Conservation (phyloP, 2,888 invertebrate genomes). For the Andricus quercusramuli region DNA sequence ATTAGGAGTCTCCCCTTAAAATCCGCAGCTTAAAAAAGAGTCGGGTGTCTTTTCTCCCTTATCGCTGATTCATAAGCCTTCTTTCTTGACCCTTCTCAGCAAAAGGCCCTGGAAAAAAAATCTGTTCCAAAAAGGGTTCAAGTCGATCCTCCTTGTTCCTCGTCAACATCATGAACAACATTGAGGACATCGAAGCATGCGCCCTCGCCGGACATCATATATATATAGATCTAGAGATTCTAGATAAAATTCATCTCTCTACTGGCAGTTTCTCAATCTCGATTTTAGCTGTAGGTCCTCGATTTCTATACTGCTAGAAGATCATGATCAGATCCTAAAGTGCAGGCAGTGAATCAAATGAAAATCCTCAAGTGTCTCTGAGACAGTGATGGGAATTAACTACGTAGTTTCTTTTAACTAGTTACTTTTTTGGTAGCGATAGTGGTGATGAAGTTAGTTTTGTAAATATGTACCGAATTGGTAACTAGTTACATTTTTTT, state of each 20-base stretch:
- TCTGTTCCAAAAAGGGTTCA: conserved; percentile 1
- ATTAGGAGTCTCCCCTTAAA: neutral
- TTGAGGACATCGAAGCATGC: conserved; percentile 17
- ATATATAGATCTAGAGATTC: neutral
- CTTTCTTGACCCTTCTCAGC: neutral
- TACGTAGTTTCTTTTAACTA: no score
- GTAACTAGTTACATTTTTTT: no score
- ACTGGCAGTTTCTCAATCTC: neutral
- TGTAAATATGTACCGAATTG: no score
- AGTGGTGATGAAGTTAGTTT: no score
- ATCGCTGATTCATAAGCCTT: neutral
- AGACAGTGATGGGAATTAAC: no score
- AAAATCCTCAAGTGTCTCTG: neutral
- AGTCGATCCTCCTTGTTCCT: neutral
- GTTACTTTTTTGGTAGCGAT: no score
- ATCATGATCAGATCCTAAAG: neutral
- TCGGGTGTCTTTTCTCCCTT: neutral
- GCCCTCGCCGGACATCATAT: neutral
- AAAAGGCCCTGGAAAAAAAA: neutral
- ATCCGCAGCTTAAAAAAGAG: neutral
- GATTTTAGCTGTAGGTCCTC: neutral
- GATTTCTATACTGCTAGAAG: neutral
- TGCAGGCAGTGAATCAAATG: neutral
- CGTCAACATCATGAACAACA: neutral
- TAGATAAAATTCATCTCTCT: conserved; percentile 29